Base-by-base conservation (phyloP, 53 echinoderm and acorn worm species). In the Holothuria leucospilota region DNA sequence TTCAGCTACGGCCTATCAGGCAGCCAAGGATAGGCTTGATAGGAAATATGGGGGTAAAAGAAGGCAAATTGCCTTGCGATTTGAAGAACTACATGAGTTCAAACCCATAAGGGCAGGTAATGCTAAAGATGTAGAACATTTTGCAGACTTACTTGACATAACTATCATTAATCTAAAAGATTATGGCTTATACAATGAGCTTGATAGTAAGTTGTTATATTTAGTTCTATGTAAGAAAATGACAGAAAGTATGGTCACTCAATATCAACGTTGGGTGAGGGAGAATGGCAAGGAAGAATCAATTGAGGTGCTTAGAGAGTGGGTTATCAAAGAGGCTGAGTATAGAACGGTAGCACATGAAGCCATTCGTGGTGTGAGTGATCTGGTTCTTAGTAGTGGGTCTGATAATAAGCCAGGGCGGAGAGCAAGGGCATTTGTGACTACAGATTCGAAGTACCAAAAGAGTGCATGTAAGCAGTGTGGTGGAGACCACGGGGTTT, bases 11-110 rank as follows among this genome's bases (percentile, higher is more conserved):
- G 85, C 85, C 24, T 85, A 70, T 42, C 8, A 84, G 38, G 85
- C 85, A 20, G 85, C 85, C 10, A 85, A 85, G 69, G 70, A 85
- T 20, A 71, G 85, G 23, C 51, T 85, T n/a, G 68, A 53, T n/a
- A 41, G 71, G 29, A 71, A 85, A 46, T 85, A 68, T 52, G 49
- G 49, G 18, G 56, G 56, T 56, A 56, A 56, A 56, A 18, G 56
- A 18, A 56, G 16, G 56, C 18, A 56, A 18, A 56, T 56, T 56
- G 56, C 56, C 56, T 56, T 16, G 5, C 18, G 5, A 4, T 56
- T 56, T 56, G 18, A 56, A 56, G 56, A 56, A 16, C 56, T 56
- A 16, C 56, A 56, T 56, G 15, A 56, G 1, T 56, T 56, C 18
- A 56, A 18, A 18, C 56, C 56, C 4, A 56, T 15, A 1, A 56